Base-by-base conservation (phyloP, 2,797 vertebrate genomes). In the Sebastes dallii region DNA sequence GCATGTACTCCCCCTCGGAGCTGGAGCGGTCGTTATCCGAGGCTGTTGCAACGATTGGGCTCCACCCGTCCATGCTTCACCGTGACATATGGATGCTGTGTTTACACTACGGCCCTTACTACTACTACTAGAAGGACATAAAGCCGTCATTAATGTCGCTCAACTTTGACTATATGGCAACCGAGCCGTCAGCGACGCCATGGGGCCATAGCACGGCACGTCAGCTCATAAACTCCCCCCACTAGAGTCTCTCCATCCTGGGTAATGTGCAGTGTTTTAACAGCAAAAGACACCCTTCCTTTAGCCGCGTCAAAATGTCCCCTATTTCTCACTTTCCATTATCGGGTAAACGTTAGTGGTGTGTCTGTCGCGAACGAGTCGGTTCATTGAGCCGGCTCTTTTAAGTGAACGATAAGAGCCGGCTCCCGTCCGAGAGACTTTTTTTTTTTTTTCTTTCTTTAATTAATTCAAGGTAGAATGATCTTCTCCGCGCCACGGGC, bases 41-140 rank as follows among this genome's bases (percentile, higher is more conserved):
- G 61, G 86, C 72, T 30, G 90, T 65, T 3, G 83, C 81, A 25
- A 88, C 94, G 32, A 91, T 84, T 22, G 93, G 86, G 82, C 89
- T 94, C 93, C 95, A 95, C 42, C 85, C 93, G 85, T 96, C 95
- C 95, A 96, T 96, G 22, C 69, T 93, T 87, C 65, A 89, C 16
- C n/a, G 52, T 24, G 71, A 66, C 91, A 93, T 92, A 66, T 58
- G 84, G 18, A 75, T 34, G 65, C 42, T 25, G 67, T 73, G 78
- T 84, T 81, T 79, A 79, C 29, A 42, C 72, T 30, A 71, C 55
- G 55, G 42, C 72, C 54, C 72, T 14, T 4, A 36, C 74, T 70
- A 24, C 66, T 75, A 56, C 81, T 68, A 75, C 24, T n/a, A 7
- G 22, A 74, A 73, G 72, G 55, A 86, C 89, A 82, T 16, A 7